These are phyloP conservation scores for Sycophaga agraensis DNA, from an alignment of 1,140 invertebrate species.

Conservation along the genomic window DNA sequence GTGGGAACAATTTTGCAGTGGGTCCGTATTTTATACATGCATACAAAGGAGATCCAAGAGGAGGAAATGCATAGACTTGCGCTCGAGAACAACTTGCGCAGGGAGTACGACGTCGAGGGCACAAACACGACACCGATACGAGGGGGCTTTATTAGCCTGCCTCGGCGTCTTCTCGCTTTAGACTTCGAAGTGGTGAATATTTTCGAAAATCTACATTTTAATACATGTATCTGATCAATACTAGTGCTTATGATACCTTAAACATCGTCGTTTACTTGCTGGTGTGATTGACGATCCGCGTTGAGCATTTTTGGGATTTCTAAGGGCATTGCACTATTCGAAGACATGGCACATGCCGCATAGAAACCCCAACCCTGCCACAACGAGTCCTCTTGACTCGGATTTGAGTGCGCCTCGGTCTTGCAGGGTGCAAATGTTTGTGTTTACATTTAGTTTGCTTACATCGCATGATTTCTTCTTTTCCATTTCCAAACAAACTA, in stretches of 20 bases:
- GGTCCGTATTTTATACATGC: too few relatives aligned
- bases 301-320: slow-evolving; percentile 59
- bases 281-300: slow-evolving; percentile 33
- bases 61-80: slow-evolving; percentile 2
- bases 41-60: not conserved
- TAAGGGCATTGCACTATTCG: slow-evolving; percentile 55
- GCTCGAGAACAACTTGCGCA: slow-evolving; percentile 10
- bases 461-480: too few relatives aligned
- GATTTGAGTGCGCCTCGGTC: not conserved
- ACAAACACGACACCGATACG: slow-evolving; percentile 8
- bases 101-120: not conserved
- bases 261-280: too few relatives aligned
- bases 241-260: too few relatives aligned
- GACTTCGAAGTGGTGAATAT: slow-evolving; percentile 25
- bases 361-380: slow-evolving; percentile 58
- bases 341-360: slow-evolving; percentile 56
- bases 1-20: too few relatives aligned
- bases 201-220: too few relatives aligned
- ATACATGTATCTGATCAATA: too few relatives aligned
- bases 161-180: slow-evolving; percentile 8
- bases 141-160: not conserved
- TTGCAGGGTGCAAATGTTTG: too few relatives aligned
- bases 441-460: too few relatives aligned
- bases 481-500: too few relatives aligned
- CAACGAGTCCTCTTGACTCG: slow-evolving; percentile 41